A percentile compares a stretch with the other conserved stretches of the same genome.
phyloP scores from a whole-genome alignment of 2,113 vertebrate genomes.

The Calypte anna region DNA sequence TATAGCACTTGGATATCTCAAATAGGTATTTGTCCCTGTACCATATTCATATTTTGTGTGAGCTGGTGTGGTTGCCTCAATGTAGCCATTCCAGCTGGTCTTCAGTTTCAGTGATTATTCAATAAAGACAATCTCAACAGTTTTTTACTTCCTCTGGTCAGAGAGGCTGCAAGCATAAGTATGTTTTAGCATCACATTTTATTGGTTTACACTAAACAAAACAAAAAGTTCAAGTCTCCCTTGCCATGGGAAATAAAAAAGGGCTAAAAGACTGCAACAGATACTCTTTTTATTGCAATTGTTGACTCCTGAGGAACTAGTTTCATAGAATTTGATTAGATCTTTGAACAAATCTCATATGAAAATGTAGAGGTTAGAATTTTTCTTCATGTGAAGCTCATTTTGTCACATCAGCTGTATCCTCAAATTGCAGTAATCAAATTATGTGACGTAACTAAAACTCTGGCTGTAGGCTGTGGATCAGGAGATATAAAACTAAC shows the following conservation, averaged over 20 bases:
- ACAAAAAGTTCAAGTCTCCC: neutral
- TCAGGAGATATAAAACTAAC: neutral
- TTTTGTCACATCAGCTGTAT: neutral
- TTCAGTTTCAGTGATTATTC: neutral
- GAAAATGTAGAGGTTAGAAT: neutral
- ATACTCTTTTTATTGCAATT: neutral
- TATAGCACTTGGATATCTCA: neutral
- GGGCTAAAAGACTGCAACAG: neutral
- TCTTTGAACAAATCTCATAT: neutral
- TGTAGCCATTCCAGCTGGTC: neutral
- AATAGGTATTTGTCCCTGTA: neutral
- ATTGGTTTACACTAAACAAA: neutral
- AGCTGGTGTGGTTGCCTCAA: neutral
- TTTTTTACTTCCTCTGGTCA: neutral
- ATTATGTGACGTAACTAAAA: neutral
- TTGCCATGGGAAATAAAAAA: neutral
- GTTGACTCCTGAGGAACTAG: neutral
- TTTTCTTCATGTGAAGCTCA: neutral
- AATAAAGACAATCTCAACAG: neutral
- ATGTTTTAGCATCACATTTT: neutral
- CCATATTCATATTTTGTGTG: neutral
- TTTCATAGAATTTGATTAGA: neutral
- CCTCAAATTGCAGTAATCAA: neutral
- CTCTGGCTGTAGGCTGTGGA: neutral
- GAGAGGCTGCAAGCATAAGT: neutral